Evolutionary conservation across 2,888 invertebrate genomes (phyloP).

Genomic region (Bugulina stolonifera): DNA sequence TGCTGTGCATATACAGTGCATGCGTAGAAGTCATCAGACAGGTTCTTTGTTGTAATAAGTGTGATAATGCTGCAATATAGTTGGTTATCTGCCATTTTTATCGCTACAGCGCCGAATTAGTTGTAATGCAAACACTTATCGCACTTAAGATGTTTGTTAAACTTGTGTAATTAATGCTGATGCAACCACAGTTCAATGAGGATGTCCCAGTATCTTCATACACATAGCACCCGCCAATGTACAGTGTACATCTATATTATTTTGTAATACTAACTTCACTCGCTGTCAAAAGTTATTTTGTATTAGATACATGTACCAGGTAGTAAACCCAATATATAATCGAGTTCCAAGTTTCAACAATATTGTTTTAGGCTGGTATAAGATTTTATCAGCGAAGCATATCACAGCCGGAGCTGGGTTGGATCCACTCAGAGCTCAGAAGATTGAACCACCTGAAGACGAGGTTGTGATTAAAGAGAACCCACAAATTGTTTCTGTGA

Average conservation of each 20-base stretch:
- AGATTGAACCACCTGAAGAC: background rate
- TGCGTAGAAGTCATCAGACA: too few species aligned
- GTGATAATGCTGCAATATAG: background rate
- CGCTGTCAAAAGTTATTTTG: too few species aligned
- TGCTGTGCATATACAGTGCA: too few species aligned
- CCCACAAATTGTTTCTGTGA: constrained; percentile 3
- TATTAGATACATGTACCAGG: too few species aligned
- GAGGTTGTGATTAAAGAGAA: background rate
- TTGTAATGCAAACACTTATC: background rate
- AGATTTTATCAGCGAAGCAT: constrained; percentile 17
- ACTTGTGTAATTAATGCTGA: background rate
- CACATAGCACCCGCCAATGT: too few species aligned
- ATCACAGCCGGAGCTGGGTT: background rate
- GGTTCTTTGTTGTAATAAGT: background rate
- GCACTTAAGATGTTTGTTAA: background rate
- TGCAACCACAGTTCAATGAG: too few species aligned
- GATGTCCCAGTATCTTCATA: too few species aligned
- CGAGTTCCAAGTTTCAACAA: too few species aligned
- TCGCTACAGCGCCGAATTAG: background rate
- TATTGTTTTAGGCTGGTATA: constrained; percentile 19
- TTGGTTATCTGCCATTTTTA: background rate
- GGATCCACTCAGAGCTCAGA: constrained; percentile 20
- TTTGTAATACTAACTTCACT: too few species aligned
- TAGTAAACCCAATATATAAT: too few species aligned
- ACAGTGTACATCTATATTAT: too few species aligned